Percentiles rank a stretch among this genome's conserved stretches.
These are phyloP conservation scores for Dendrolimus punctatus DNA, from an alignment of 1,140 invertebrate species.

Conservation along the genomic window DNA sequence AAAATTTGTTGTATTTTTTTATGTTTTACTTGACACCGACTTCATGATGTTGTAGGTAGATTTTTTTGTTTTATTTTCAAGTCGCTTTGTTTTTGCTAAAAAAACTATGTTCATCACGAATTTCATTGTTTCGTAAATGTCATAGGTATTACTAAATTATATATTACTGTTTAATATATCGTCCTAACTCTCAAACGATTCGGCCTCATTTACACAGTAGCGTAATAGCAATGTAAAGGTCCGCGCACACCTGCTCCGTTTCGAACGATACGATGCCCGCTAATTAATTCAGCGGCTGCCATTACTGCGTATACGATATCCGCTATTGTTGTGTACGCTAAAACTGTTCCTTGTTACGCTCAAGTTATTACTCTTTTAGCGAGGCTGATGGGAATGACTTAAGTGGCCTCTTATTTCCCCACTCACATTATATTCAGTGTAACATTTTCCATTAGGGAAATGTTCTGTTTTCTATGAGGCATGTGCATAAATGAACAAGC, in stretches of 20 bases:
- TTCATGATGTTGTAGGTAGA: too few species aligned
- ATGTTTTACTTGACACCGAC: too few species aligned
- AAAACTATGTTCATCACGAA: too few species aligned
- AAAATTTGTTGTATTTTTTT: too few species aligned
- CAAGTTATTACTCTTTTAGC: constrained; percentile 25
- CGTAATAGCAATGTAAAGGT: constrained; percentile 57
- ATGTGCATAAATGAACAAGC: too few species aligned
- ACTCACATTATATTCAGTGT: constrained; percentile 2
- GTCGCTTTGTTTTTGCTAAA: too few species aligned
- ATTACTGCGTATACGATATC: constrained; percentile 46
- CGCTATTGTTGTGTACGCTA: constrained; percentile 37
- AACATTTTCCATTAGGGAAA: constrained; percentile 2
- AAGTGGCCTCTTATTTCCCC: constrained; percentile 1
- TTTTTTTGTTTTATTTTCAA: too few species aligned
- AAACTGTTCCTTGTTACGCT: constrained; percentile 31
- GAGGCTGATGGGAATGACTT: constrained; percentile 3
- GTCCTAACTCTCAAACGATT: constrained; percentile 41
- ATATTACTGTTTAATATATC: constrained; percentile 24
- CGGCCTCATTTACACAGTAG: constrained; percentile 37
- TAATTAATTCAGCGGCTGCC: constrained; percentile 60
- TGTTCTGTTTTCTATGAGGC: neutral
- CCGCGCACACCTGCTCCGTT: constrained; percentile 48
- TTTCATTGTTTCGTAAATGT: constrained; percentile 17
- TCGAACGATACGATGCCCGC: constrained; percentile 36
- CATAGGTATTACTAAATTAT: too few species aligned